Evolutionary conservation across 2,888 invertebrate genomes (phyloP), one percentile per base, ranked within the genome.

Genomic region (Rotaria sp.): DNA sequence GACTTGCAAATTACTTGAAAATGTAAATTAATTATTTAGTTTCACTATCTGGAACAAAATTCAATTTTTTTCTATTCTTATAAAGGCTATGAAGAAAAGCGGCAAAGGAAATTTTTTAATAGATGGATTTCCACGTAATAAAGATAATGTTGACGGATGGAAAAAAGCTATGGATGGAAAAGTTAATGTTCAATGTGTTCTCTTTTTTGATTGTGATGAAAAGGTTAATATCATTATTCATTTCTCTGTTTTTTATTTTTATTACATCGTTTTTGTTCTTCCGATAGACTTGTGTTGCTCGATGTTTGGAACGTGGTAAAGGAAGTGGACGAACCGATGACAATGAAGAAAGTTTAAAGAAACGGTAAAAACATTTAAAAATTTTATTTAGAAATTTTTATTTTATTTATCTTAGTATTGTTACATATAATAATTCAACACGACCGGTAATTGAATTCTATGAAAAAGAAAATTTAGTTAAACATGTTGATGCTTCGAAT

Each of bases 101-200:
- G 87, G 80, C 48, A 87, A 84, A 84, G 92, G 92, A 59, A 94
- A 94, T 75, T 99, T 98, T 91, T 93, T 99, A 15, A 94, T 99
- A 89, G 99, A 99, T 91, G 99, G 99, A 3, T 99, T 99, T 91
- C 99, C 99, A 26, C 93, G 99, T 45, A 99, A 99, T 91, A 94
- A 96, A 90, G 94, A 99, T 91, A 99, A 99, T 91, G 92, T 98
- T 87, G 94, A 96, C 85, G 99, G 99, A 15, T 99, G 99, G 99
- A 93, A 94, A 74, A 90, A 91, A 88, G 92, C 92, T 88, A 96
- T 99, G 95, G 92, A 93, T 0, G 94, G 94, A 45, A 96, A 96
- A 91, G 94, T 95, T 0, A 93, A 94, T 87, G 93, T 98, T 26
- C 93, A 94, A 88, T 96, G 95, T 90, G 95, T 98, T 5, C 92